Base-by-base conservation (phyloP, 2,888 invertebrate species). In the Ichneumon xanthorius region DNA sequence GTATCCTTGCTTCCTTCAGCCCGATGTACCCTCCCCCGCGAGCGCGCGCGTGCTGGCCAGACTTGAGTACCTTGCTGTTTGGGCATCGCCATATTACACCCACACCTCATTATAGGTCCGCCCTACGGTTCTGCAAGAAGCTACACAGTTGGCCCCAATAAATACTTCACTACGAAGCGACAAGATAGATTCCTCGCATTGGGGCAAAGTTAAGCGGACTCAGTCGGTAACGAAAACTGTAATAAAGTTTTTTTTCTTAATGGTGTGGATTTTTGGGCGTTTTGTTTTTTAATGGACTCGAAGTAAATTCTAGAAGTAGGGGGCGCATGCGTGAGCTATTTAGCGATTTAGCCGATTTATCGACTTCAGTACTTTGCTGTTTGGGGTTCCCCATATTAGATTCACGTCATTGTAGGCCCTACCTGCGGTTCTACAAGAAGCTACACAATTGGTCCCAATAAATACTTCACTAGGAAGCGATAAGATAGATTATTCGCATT, bases 1-100 rank as follows among this genome's bases (percentile, higher is more conserved):
- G 87, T 87, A 87, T 88, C 87, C 88, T 88, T 82, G 82, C 82
- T 85, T 87, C 87, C 84, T 82, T 72, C 67, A 48, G 71, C 80
- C 65, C 78, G 40, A 48, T 40, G 79, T 71, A 26, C 65, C 80
- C 84, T 73, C 84, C 76, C 80, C 78, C 78, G 75, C 83, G 22
- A 9, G 48, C 30, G 45, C 75, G 77, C 70, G 55, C 71, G 58
- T 53, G 81, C 79, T 81, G 37, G 45, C n/a, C 65, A 19, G 65
- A 75, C 68, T 81, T 22, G 45, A 61, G 26, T 68, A 58, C 22
- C 48, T 77, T 50, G 77, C 48, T 5, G 19, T 58, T 19, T 70
- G n/a, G 5, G 14, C 16, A 53, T 50, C 58, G 26, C 11, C 22
- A 48, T 26, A 14, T 22, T 26, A 58, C 11, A 58, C 58, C 11